Base-by-base conservation (phyloP, 2,113 vertebrate genomes). In the Corythaeola cristata region DNA sequence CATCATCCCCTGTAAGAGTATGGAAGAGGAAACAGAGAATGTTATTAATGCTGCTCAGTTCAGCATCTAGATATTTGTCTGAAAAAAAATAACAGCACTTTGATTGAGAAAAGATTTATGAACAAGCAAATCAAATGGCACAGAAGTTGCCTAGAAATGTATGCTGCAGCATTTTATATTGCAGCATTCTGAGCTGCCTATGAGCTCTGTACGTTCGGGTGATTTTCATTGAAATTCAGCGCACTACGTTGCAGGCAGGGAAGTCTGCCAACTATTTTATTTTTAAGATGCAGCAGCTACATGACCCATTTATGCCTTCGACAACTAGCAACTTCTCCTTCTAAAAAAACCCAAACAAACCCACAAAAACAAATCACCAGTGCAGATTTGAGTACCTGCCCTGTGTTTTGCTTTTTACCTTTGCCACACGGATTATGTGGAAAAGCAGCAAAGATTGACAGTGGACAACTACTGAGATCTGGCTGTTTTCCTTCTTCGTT, bases 261-360 rank as follows among this genome's bases (percentile, higher is more conserved):
- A 97, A 95, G 80, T n/a, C 90, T 95, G 96, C 97, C 96, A 97
- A 89, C 11, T 19, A 64, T 95, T 96, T 95, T 93, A 96, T 96
- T 97, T 96, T 96, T 95, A 95, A 96, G 95, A 95, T 85, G 66
- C 81, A 93, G 93, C 85, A 96, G 79, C 93, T 96, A 88, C 83
- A 28, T 97, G 97, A 97, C 97, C 97, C 85, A 97, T 94, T 98
- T 98, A 88, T 95, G 89, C 93, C 89, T 94, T 87, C 19, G 8
- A 90, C 81, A 88, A 77, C 53, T 22, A 93, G 79, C 60, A 95
- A 87, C 90, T 93, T 94, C 67, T 94, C 66, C 44, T 80, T 77
- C 30, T 80, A 91, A 82, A 32, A 74, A 59, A 21, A 62, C 32
- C 3, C 1, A 71, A 23, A 41, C 8, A 66, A 84, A 56, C 30